phyloP scores from a whole-genome alignment of 2,797 vertebrate species.

The Manis pentadactyla region DNA sequence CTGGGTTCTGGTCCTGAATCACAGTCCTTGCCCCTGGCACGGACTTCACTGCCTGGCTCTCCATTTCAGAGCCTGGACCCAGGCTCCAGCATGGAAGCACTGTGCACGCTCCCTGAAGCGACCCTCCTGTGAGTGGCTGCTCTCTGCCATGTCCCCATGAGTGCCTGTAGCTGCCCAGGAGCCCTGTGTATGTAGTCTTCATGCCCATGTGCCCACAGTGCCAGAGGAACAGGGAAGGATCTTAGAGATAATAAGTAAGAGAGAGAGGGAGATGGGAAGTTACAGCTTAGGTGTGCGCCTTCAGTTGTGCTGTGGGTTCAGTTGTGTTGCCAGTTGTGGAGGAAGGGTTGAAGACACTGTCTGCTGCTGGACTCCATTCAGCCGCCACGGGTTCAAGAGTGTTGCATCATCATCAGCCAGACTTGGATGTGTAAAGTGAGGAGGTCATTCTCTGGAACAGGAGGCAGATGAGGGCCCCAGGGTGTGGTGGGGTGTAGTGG shows the following conservation, averaged over 20 bases:
- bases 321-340: not conserved
- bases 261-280: not conserved
- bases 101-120: not conserved
- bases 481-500: fast-evolving
- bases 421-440: not conserved
- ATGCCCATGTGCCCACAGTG: fast-evolving
- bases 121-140: not conserved
- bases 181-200: not conserved
- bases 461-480: not conserved
- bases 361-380: not conserved
- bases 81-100: not conserved
- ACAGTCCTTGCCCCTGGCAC: not conserved
- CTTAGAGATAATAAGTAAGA: not conserved
- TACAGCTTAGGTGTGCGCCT: not conserved
- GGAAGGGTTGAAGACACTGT: not conserved
- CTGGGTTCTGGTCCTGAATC: not conserved
- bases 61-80: not conserved
- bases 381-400: not conserved
- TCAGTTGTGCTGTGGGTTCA: no score
- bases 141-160: fast-evolving
- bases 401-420: not conserved
- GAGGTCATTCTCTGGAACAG: not conserved
- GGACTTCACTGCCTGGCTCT: not conserved
- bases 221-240: not conserved
- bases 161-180: not conserved